phyloP scores from a whole-genome alignment of 37 sponge, comb jelly and placozoan species.

The Theonella swinhoei region DNA sequence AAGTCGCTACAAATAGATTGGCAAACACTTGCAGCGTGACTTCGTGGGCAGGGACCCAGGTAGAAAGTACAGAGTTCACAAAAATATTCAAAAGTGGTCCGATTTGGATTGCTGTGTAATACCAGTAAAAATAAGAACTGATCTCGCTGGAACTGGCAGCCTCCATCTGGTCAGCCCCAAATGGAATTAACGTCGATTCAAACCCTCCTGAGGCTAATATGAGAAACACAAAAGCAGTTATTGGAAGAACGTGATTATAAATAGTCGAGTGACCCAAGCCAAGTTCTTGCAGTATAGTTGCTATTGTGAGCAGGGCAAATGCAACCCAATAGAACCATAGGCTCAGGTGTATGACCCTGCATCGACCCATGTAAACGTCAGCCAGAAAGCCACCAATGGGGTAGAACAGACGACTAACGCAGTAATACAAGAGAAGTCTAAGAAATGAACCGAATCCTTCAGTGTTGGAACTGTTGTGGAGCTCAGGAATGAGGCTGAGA shows the following conservation, averaged over 20 bases:
- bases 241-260: neutral
- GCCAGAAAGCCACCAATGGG: constrained; percentile 51
- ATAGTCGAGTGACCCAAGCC: neutral
- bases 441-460: neutral
- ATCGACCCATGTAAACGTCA: constrained; percentile 42
- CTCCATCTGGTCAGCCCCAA: constrained; percentile 54
- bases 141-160: constrained; percentile 47
- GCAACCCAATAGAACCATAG: constrained; percentile 47
- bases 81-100: neutral
- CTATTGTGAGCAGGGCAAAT: constrained; percentile 4
- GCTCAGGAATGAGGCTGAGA: neutral
- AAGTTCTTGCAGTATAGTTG: neutral
- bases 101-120: constrained; percentile 11
- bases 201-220: constrained; percentile 29
- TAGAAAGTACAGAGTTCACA: neutral
- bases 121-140: constrained; percentile 55
- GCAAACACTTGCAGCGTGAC: neutral
- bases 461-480: neutral
- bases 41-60: neutral
- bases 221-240: constrained; percentile 2
- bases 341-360: constrained; percentile 42
- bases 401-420: constrained; percentile 38
- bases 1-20: neutral
- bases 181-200: constrained; percentile 42
- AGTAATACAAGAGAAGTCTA: neutral